Conservation (phyloP, 2,888 invertebrate species). For the Xanthia icteritia region DNA sequence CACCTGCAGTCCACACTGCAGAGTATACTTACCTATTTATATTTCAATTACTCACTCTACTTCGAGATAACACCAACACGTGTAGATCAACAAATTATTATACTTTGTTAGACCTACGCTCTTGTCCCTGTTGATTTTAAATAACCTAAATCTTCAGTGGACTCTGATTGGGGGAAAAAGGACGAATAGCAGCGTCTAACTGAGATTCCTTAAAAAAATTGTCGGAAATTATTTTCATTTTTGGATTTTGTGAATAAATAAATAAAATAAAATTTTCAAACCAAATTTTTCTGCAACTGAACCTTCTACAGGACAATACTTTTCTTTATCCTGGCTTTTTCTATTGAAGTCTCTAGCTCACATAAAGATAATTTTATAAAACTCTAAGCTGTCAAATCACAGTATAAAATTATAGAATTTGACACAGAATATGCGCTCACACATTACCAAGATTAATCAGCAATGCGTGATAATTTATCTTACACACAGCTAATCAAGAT, state of each 20-base stretch:
- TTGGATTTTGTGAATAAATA: too few relatives aligned
- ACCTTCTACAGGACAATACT: neutral
- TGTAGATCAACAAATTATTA: too few relatives aligned
- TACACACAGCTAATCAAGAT: conserved; percentile 13
- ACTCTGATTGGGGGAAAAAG: neutral
- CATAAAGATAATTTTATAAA: neutral
- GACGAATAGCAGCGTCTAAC: neutral
- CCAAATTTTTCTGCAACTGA: neutral
- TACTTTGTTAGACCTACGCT: too few relatives aligned
- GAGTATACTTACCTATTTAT: neutral
- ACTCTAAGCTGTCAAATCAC: neutral
- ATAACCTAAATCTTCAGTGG: neutral
- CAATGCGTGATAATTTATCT: neutral
- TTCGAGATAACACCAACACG: too few relatives aligned
- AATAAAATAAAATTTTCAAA: neutral
- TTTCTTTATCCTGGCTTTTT: neutral
- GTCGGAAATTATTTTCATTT: too few relatives aligned
- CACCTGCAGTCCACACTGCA: neutral
- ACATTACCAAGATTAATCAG: neutral
- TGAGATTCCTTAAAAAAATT: neutral
- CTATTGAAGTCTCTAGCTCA: neutral
- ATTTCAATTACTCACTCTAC: too few relatives aligned
- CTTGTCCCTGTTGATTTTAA: neutral
- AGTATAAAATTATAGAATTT: too few relatives aligned
- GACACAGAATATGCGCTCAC: neutral